Conservation (phyloP, 1,140 invertebrate species). For the Antheraea mylitta region DNA sequence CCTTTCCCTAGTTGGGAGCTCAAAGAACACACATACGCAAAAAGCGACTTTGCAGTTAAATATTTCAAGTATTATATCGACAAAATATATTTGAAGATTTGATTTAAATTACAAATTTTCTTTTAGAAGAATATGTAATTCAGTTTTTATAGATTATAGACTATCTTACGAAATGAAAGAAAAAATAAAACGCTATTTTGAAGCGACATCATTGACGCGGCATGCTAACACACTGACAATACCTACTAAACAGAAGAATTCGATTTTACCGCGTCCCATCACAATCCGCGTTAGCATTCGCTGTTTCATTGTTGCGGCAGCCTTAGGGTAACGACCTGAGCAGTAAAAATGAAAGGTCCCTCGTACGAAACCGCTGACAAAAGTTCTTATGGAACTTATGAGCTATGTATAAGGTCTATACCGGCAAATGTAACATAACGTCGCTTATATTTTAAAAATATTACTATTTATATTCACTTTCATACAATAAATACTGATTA, state of each 20-base stretch:
- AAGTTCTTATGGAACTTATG: background rate
- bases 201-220: background rate
- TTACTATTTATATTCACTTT: background rate
- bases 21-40: no score
- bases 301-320: background rate
- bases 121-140: no score
- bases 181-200: background rate
- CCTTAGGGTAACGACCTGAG: background rate
- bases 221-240: background rate
- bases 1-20: no score
- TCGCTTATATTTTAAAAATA: background rate
- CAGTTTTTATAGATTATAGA: no score
- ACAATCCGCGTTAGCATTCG: background rate
- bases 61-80: no score
- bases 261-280: background rate
- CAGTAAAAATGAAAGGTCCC: conserved; percentile 1
- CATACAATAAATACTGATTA: no score
- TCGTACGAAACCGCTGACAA: background rate
- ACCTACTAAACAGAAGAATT: background rate
- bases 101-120: no score
- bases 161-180: no score
- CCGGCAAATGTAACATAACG: background rate
- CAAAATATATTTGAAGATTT: no score
- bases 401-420: background rate
- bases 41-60: no score